Conservation (phyloP, 2,888 invertebrate genomes). For the Erebia aethiops region DNA sequence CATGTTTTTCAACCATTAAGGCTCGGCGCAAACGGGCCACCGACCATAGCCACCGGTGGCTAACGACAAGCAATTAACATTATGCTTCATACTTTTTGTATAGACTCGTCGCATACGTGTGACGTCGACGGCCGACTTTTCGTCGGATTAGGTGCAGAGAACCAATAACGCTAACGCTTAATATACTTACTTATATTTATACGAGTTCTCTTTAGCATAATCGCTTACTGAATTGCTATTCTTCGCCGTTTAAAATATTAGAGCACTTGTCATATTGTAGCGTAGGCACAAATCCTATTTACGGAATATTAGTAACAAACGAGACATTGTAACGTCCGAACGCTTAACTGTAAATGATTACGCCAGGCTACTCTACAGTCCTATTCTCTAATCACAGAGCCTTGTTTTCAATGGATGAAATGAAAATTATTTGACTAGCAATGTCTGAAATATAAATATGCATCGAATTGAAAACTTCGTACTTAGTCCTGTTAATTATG, state of each 20-base stretch:
- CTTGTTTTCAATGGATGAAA: not conserved
- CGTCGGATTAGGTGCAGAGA: not conserved
- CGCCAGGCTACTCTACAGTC: conserved; percentile 24
- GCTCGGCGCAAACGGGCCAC: too few species aligned
- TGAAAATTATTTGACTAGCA: not conserved
- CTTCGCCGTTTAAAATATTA: conserved; percentile 24
- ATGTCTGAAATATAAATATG: not conserved
- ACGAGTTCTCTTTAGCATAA: not conserved
- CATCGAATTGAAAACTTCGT: not conserved
- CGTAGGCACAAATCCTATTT: conserved; percentile 27
- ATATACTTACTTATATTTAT: not conserved
- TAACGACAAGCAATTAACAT: too few species aligned
- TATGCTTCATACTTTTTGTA: too few species aligned
- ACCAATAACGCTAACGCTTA: not conserved
- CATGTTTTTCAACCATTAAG: too few species aligned
- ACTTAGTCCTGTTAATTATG: not conserved
- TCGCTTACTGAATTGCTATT: conserved; percentile 7
- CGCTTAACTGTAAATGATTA: conserved; percentile 41
- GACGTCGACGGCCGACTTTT: too few species aligned
- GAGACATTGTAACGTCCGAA: conserved; percentile 36
- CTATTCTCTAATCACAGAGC: not conserved
- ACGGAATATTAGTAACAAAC: conserved; percentile 33
- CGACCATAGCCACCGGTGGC: too few species aligned
- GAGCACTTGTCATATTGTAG: conserved; percentile 33
- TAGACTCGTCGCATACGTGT: too few species aligned